Base-by-base conservation (phyloP, 2,888 invertebrate species). In the Harpalus rubripes region DNA sequence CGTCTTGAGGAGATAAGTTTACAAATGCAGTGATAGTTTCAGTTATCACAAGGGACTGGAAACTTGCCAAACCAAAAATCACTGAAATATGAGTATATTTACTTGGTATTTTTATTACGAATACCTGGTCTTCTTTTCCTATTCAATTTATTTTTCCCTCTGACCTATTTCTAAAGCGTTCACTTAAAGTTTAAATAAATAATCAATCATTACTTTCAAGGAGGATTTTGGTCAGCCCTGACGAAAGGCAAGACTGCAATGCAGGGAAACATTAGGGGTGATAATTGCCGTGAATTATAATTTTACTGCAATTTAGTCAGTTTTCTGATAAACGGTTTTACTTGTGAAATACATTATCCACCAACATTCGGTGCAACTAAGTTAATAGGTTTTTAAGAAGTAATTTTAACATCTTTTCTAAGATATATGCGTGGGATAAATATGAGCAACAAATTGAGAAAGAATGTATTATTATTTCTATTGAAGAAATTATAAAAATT, bases 1-100 rank as follows among this genome's bases (percentile, higher is more conserved):
- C 68, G 6, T 7, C 15, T 32, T 15, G 39, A 63, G 68, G 39
- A 39, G 68, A 68, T 68, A 68, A 8, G n/a, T n/a, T n/a, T 41
- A 39, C 32, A 68, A 15, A 41, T 68, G 68, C n/a, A 15, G 32
- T 68, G 32, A 65, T 39, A 68, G 68, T 68, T 68, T n/a, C 68
- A 68, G n/a, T 22, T 63, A 63, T 26, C 22, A 15, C 32, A 26
- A 8, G 22, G 32, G 15, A 68, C 39, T 68, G 68, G 68, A 68
- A 39, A 4, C n/a, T 15, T 68, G 68, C 68, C 68, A 63, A 68
- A 68, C 68, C 68, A 26, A 68, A 68, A 68, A 32, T n/a, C 32
- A 68, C 41, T 68, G 39, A 8, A 68, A 39, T 68, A 41, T 39
- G 32, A 68, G 12, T 68, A 39, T 68, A 68, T 68, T 16, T 63